Percentiles rank a stretch among this genome's conserved stretches.
Conservation (phyloP, 2,888 invertebrate species). For the Glaucopsyche alexis region DNA sequence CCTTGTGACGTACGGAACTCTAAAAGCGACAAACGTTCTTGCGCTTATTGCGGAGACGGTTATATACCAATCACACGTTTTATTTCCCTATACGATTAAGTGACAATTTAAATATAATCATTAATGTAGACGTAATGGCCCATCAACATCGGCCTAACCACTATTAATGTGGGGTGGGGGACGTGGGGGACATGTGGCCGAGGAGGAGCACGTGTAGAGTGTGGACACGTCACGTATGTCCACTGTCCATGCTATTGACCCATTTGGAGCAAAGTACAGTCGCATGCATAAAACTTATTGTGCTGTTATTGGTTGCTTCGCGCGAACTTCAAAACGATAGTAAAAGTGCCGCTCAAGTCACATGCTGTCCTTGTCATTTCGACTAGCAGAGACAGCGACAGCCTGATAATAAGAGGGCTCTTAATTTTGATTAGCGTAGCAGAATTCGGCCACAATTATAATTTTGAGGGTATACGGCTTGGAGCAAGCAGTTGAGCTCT, state of each 20-base stretch:
- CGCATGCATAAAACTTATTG: neutral
- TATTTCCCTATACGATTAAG: neutral
- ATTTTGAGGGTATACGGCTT: too few relatives aligned
- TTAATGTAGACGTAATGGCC: neutral
- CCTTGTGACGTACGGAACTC: too few relatives aligned
- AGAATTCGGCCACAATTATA: too few relatives aligned
- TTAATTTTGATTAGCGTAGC: too few relatives aligned
- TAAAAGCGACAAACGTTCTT: too few relatives aligned
- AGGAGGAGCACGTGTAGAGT: neutral
- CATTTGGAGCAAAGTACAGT: slow-evolving; percentile 5
- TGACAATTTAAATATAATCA: neutral
- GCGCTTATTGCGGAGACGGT: neutral
- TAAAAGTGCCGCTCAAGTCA: too few relatives aligned
- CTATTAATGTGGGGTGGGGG: neutral
- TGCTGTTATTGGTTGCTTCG: too few relatives aligned
- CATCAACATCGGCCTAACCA: neutral
- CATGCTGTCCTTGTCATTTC: too few relatives aligned
- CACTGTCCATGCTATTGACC: slow-evolving; percentile 16
- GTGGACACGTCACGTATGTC: neutral
- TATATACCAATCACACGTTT: neutral
- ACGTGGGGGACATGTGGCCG: neutral
- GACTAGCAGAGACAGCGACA: too few relatives aligned
- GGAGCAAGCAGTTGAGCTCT: too few relatives aligned
- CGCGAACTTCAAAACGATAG: too few relatives aligned
- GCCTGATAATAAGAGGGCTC: too few relatives aligned